These are phyloP conservation scores for Himalopsyche japonica DNA, from an alignment of 2,888 invertebrate genomes.

Conservation along the genomic window DNA sequence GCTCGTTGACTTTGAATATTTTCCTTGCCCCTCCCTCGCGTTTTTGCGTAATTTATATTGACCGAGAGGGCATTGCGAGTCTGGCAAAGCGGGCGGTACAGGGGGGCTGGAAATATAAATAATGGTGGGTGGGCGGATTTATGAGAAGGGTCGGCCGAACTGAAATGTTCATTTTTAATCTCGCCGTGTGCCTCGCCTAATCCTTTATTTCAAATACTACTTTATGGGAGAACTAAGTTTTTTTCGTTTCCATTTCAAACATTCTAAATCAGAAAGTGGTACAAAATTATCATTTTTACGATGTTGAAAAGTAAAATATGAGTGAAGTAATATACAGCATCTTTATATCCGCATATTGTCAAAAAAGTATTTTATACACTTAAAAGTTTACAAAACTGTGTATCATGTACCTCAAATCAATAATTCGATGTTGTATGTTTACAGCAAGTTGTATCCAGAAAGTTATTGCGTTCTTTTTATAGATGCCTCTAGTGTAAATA, in stretches of 20 bases:
- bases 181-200: slow-evolving; percentile 25
- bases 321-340: too few species aligned
- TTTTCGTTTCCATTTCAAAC: not conserved
- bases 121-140: slow-evolving; percentile 27
- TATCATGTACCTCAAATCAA: too few species aligned
- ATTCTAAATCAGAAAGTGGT: not conserved
- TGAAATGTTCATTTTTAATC: slow-evolving; percentile 37
- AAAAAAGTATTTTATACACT: too few species aligned
- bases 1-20: not conserved
- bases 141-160: slow-evolving; percentile 33
- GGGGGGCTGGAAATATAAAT: slow-evolving; percentile 31
- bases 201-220: slow-evolving; percentile 15
- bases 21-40: not conserved
- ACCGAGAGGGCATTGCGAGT: not conserved
- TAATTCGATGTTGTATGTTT: too few species aligned
- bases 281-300: not conserved
- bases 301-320: too few species aligned
- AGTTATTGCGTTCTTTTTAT: too few species aligned
- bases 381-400: too few species aligned
- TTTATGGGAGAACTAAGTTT: not conserved
- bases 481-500: too few species aligned
- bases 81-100: not conserved
- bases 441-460: too few species aligned
- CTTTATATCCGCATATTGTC: too few species aligned
- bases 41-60: slow-evolving; percentile 9